Evolutionary conservation across 2,888 invertebrate genomes (phyloP).

Genomic region (Arge pagana): DNA sequence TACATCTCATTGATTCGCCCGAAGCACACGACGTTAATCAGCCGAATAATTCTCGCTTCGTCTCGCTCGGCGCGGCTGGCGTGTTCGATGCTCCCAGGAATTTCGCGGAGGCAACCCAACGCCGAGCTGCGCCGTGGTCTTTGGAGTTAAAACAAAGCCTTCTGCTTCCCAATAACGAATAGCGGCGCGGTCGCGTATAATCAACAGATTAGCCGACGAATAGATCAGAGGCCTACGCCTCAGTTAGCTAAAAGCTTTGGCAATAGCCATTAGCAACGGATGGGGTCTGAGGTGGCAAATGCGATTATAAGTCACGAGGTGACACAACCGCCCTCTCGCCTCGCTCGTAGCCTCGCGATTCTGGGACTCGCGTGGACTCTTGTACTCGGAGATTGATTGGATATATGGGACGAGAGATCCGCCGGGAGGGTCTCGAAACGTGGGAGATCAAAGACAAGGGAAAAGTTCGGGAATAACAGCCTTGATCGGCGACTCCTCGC

Average conservation of each 20-base stretch:
- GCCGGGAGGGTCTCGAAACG: slow-evolving; percentile 11
- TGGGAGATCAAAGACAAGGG: slow-evolving; percentile 52
- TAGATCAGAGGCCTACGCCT: slow-evolving; percentile 51
- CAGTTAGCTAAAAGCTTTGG: slow-evolving; percentile 58
- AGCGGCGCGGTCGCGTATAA: slow-evolving; percentile 55
- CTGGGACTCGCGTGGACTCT: slow-evolving; percentile 11
- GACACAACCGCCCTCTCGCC: slow-evolving; percentile 43
- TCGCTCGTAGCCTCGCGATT: slow-evolving; percentile 25
- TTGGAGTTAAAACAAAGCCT: slow-evolving; percentile 14
- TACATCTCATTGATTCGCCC: slow-evolving; percentile 39
- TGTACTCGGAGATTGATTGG: slow-evolving; percentile 51
- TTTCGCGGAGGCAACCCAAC: no score
- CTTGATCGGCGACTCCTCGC: not conserved
- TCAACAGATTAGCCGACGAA: slow-evolving; percentile 57
- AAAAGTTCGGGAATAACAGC: slow-evolving; percentile 12
- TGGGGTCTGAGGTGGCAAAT: slow-evolving; percentile 51
- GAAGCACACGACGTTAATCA: slow-evolving; percentile 24
- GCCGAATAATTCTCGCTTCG: slow-evolving; percentile 24
- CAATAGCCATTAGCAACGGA: slow-evolving; percentile 55
- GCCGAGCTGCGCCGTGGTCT: no score
- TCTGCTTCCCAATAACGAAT: slow-evolving; percentile 51
- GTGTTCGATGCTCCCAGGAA: no score
- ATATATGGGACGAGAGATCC: slow-evolving; percentile 31
- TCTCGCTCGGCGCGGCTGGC: not conserved
- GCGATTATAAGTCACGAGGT: slow-evolving; percentile 58